Base-by-base conservation (phyloP, 2,113 vertebrate genomes). In the Penelope pileata region DNA sequence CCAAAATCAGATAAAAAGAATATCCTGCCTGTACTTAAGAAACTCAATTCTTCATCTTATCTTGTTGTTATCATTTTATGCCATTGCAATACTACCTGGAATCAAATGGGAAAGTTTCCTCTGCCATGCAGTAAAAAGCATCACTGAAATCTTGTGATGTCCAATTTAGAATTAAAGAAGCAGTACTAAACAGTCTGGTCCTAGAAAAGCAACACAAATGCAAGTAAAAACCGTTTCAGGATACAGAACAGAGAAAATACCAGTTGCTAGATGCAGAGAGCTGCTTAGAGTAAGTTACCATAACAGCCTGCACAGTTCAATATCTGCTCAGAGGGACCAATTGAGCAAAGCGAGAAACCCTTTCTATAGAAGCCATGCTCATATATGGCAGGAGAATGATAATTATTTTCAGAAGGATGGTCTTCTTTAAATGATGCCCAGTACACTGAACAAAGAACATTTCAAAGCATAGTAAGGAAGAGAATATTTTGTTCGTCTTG, bases 1-100 rank as follows among this genome's bases (percentile, higher is more conserved):
- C 30, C 12, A 68, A 12, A 70, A 63, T 86, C 51, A 76, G 56
- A 82, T 82, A 75, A 86, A 75, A 63, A 72, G 74, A 66, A 67
- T 81, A 88, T 47, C 9, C 9, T 81, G 27, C 21, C 40, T 91
- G 7, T 73, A 15, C 24, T 90, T 87, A 73, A 75, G 27, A 45
- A 69, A 48, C 22, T 91, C 85, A 75, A 1, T 82, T 88, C 54
- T 88, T 67, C 38, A 12, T 84, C 56, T 94, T 83, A 76, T 72
- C 56, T 51, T 72, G 16, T 30, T 90, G 81, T n/a, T n/a, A n/a
- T 75, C 75, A 76, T 90, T 96, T 95, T 86, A n/a, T 88, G 30
- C 17, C 0, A 0, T 26, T 73, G 48, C 62, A 91, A 17, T 76
- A 76, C 23, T 51, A 50, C 36, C 21, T 43, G 29, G 47, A 82